phyloP scores from a whole-genome alignment of 64 coral and sea anemone genomes.

The Porites lutea region DNA sequence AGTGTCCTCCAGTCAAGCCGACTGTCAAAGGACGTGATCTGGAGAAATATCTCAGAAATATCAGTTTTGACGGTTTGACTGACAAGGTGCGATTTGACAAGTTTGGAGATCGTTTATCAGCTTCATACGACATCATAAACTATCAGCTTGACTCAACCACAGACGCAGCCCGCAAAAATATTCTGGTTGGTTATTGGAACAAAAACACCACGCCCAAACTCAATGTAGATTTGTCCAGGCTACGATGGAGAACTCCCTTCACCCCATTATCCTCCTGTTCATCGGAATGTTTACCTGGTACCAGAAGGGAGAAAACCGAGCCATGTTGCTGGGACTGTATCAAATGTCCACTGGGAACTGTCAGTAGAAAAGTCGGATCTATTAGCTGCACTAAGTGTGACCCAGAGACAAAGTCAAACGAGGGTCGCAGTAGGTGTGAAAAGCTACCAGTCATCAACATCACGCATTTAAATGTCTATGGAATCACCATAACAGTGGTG shows the following conservation, averaged over 20 bases:
- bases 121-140: no score
- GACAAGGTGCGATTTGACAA: conserved; percentile 30
- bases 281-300: conserved; percentile 55
- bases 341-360: conserved; percentile 20
- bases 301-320: conserved; percentile 15
- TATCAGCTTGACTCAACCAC: neutral
- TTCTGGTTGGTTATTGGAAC: neutral
- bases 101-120: neutral
- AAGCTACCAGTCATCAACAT: conserved; percentile 36
- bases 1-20: neutral
- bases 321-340: conserved; percentile 73
- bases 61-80: conserved; percentile 45
- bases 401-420: conserved; percentile 1
- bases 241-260: conserved; percentile 21
- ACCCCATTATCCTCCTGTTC: conserved; percentile 44
- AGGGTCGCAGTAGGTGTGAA: neutral
- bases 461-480: neutral
- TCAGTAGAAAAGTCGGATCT: conserved; percentile 14
- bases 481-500: conserved; percentile 28
- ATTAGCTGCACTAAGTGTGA: conserved; percentile 54
- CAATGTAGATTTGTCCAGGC: neutral
- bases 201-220: conserved; percentile 13
- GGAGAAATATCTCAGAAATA: conserved; percentile 34
- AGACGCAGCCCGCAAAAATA: neutral
- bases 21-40: conserved; percentile 26